Percentiles rank a stretch among this genome's conserved stretches.
These are phyloP conservation scores for Pherbina coryleti DNA, from an alignment of 2,888 invertebrate genomes.

Conservation along the genomic window DNA sequence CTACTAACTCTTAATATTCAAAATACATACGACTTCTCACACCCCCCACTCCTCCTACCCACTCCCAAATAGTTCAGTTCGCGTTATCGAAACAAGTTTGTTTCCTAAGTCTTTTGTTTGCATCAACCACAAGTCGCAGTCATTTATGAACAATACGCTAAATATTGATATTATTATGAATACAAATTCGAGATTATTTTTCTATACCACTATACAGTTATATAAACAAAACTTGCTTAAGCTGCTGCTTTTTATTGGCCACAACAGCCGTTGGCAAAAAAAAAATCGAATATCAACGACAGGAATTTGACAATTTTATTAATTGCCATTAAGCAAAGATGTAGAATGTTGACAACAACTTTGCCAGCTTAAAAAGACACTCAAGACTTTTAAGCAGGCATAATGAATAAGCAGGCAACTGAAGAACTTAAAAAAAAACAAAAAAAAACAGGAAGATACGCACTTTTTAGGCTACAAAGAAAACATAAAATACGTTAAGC, in stretches of 20 bases:
- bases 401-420: background rate
- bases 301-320: slow-evolving; percentile 23
- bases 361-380: background rate
- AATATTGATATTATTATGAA: background rate
- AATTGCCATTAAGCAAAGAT: slow-evolving; percentile 29
- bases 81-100: background rate
- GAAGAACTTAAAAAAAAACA: background rate
- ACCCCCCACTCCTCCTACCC: too few relatives aligned
- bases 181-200: too few relatives aligned
- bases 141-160: too few relatives aligned
- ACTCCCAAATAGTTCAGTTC: too few relatives aligned
- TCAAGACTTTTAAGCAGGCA: slow-evolving; percentile 8
- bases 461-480: background rate
- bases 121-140: background rate
- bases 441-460: background rate
- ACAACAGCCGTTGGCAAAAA: background rate
- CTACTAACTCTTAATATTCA: too few relatives aligned
- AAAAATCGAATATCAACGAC: slow-evolving; percentile 1
- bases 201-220: background rate
- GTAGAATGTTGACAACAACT: slow-evolving; percentile 13
- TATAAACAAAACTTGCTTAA: background rate
- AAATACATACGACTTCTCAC: too few relatives aligned
- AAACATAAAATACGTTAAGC: background rate
- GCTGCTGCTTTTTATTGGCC: background rate
- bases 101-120: slow-evolving; percentile 18